Percentiles rank a stretch among this genome's conserved stretches.
These are phyloP conservation scores for Neuroscelio doddi DNA, from an alignment of 2,888 invertebrate species.

Conservation along the genomic window DNA sequence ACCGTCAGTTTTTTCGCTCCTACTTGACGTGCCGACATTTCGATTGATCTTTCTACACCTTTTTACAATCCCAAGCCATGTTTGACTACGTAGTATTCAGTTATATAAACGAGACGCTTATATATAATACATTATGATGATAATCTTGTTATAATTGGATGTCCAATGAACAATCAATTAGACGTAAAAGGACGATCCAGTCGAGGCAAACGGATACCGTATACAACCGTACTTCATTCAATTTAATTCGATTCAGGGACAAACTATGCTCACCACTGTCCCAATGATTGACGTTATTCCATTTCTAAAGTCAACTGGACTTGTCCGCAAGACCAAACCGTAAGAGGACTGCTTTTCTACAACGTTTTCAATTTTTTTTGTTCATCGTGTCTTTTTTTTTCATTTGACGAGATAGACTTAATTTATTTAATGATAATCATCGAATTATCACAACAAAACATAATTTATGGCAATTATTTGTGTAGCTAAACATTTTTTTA, in stretches of 20 bases:
- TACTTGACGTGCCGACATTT: no score
- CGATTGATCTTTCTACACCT: constrained; percentile 31
- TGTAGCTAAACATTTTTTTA: no score
- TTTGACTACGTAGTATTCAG: no score
- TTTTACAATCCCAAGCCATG: constrained; percentile 20
- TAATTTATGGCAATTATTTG: no score
- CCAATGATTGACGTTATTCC: constrained; percentile 35
- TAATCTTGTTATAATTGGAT: constrained; percentile 38
- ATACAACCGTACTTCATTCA: constrained; percentile 6
- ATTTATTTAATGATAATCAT: constrained; percentile 15
- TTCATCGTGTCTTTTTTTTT: background rate
- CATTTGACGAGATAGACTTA: background rate
- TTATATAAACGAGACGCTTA: constrained; percentile 16
- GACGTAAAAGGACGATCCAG: constrained; percentile 37
- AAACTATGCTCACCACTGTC: constrained; percentile 20
- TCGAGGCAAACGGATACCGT: constrained; percentile 19
- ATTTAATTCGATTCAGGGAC: constrained; percentile 36
- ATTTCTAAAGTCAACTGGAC: constrained; percentile 18
- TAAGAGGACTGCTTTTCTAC: constrained; percentile 21
- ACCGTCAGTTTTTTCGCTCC: constrained; percentile 29
- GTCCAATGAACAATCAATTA: constrained; percentile 42
- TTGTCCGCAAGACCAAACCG: constrained; percentile 9
- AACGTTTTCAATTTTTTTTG: constrained; percentile 9
- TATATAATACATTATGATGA: constrained; percentile 34
- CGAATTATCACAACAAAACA: constrained; percentile 6